Conservation (phyloP, 30 jellyfish, hydroid and myxozoan species). For the Mastigias papua region DNA sequence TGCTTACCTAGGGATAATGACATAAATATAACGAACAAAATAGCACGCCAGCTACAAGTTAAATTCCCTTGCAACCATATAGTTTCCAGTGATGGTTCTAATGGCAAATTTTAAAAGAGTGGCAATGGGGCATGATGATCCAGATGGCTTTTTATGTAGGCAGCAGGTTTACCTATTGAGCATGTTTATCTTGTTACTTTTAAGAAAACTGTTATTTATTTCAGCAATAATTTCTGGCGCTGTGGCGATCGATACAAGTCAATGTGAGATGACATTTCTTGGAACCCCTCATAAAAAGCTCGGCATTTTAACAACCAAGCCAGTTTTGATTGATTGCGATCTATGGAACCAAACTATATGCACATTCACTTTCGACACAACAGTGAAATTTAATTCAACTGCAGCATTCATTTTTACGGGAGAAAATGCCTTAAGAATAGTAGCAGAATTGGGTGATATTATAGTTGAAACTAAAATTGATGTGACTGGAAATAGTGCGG, state of each 20-base stretch:
- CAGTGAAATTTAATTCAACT: not conserved
- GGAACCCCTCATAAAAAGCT: not conserved
- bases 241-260: not conserved
- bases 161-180: no score
- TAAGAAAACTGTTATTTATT: not conserved
- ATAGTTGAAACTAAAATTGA: conserved; percentile 14
- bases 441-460: conserved; percentile 37
- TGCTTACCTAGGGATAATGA: no score
- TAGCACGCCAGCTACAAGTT: no score
- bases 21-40: no score
- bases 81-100: no score
- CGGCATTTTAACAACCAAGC: not conserved
- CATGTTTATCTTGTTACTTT: not conserved
- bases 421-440: conserved; percentile 35
- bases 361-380: conserved; percentile 10
- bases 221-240: not conserved
- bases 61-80: no score
- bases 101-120: no score
- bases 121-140: no score
- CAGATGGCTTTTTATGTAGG: no score
- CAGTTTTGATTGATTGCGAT: conserved; percentile 2
- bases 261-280: conserved; percentile 1
- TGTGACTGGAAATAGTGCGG: not conserved
- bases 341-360: conserved; percentile 10
- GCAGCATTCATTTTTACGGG: conserved; percentile 19